phyloP scores from a whole-genome alignment of 2,113 vertebrate species.

The Butorides virescens region DNA sequence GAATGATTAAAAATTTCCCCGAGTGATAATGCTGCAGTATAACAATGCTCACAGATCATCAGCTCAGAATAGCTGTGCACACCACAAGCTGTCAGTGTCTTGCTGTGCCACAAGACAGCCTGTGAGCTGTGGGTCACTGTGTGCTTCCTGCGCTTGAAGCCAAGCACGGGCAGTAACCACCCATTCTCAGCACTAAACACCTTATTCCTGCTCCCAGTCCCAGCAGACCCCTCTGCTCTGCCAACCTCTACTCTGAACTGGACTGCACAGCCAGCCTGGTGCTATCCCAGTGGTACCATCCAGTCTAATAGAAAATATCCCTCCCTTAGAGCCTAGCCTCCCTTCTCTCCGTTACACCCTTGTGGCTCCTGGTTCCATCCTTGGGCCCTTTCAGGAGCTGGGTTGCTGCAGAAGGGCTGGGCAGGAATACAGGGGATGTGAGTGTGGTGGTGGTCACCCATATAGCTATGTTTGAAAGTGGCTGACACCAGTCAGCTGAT shows the following conservation, averaged over 20 bases:
- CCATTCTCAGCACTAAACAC: not conserved
- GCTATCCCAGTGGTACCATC: not conserved
- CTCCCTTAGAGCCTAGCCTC: not conserved
- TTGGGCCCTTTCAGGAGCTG: not conserved
- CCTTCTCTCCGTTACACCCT: not conserved
- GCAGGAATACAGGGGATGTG: too few species aligned
- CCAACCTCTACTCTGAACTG: too few species aligned
- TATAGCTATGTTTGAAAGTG: not conserved
- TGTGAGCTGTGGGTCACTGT: fast-evolving
- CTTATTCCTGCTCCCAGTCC: not conserved
- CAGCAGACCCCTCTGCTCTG: not conserved
- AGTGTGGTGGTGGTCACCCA: fast-evolving
- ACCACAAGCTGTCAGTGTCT: not conserved
- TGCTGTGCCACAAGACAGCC: too few species aligned
- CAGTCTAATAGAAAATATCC: not conserved
- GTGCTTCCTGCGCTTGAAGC: too few species aligned
- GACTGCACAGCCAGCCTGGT: not conserved
- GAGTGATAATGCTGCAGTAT: not conserved
- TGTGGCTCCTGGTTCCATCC: not conserved
- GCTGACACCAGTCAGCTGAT: not conserved
- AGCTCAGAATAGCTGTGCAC: fast-evolving
- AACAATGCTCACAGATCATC: not conserved
- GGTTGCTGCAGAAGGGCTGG: not conserved
- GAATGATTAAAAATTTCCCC: not conserved
- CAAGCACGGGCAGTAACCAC: too few species aligned